A percentile compares a stretch with the other conserved stretches of the same genome.
These are phyloP conservation scores for Labeo calbasu DNA, from an alignment of 2,797 vertebrate genomes.

Conservation along the genomic window DNA sequence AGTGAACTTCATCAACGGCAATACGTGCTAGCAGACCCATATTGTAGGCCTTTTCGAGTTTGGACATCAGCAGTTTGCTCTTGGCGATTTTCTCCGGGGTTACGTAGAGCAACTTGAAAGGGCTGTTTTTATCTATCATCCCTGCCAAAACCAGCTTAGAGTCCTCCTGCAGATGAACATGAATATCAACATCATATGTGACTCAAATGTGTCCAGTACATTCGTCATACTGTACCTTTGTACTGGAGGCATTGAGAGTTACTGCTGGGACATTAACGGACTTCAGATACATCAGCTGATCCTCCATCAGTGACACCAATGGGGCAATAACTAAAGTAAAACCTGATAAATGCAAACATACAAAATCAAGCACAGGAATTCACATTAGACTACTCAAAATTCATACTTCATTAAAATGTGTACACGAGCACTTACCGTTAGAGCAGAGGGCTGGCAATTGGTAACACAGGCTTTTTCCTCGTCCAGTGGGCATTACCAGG, in stretches of 20 bases:
- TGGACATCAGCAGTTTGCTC: conserved; percentile 97
- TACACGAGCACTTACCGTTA: conserved; percentile 75
- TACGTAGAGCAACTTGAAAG: conserved; percentile 92
- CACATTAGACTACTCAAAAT: background rate
- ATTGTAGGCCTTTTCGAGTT: conserved; percentile 92
- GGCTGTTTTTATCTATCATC: conserved; percentile 79
- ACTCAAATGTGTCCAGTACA: background rate
- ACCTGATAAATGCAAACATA: conserved; percentile 73
- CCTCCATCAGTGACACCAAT: conserved; percentile 96
- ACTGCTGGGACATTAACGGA: conserved; percentile 83
- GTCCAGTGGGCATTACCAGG: conserved; percentile 95
- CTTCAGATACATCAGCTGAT: conserved; percentile 93
- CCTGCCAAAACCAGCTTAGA: conserved; percentile 85
- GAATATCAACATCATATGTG: background rate
- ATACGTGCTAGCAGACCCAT: conserved; percentile 81
- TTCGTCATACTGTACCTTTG: conserved; percentile 79
- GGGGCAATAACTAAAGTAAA: conserved; percentile 93
- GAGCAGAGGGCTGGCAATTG: conserved; percentile 92
- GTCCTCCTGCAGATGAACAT: conserved; percentile 79
- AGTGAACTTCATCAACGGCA: conserved; percentile 96
- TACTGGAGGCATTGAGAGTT: conserved; percentile 89
- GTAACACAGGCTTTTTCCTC: conserved; percentile 96
- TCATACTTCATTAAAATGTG: background rate
- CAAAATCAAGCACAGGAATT: background rate
- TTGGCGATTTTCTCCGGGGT: conserved; percentile 97